Conservation (phyloP, 1,140 invertebrate genomes). For the Bombus pyrosoma region DNA sequence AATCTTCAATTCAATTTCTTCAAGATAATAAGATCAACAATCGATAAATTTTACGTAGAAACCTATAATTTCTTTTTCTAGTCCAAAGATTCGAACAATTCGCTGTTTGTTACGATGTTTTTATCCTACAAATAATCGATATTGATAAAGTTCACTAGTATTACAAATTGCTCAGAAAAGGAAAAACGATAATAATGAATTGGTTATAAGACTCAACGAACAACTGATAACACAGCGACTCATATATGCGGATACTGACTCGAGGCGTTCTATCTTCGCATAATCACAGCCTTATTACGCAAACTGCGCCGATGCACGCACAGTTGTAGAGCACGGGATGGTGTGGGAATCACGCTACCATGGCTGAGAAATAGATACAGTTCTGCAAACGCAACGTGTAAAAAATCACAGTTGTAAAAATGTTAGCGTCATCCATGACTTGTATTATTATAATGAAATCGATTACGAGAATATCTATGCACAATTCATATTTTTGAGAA, state of each 20-base stretch:
- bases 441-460: neutral
- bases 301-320: conserved; percentile 23
- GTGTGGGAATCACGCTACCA: neutral
- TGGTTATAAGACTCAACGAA: neutral
- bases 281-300: conserved; percentile 14
- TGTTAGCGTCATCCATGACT: neutral
- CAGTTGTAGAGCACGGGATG: neutral
- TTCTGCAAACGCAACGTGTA: neutral
- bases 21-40: too few relatives aligned
- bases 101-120: too few relatives aligned
- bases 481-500: neutral
- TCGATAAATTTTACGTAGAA: too few relatives aligned
- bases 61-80: too few relatives aligned
- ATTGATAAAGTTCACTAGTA: too few relatives aligned
- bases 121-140: too few relatives aligned
- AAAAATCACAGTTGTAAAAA: neutral
- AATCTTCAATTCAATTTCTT: too few relatives aligned
- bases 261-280: neutral
- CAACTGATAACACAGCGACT: neutral
- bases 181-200: neutral
- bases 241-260: neutral
- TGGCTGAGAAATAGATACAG: neutral
- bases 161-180: too few relatives aligned
- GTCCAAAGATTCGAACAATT: too few relatives aligned
- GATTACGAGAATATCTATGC: neutral